phyloP scores from a whole-genome alignment of 1,140 invertebrate genomes.

The Drosophila truncata region DNA sequence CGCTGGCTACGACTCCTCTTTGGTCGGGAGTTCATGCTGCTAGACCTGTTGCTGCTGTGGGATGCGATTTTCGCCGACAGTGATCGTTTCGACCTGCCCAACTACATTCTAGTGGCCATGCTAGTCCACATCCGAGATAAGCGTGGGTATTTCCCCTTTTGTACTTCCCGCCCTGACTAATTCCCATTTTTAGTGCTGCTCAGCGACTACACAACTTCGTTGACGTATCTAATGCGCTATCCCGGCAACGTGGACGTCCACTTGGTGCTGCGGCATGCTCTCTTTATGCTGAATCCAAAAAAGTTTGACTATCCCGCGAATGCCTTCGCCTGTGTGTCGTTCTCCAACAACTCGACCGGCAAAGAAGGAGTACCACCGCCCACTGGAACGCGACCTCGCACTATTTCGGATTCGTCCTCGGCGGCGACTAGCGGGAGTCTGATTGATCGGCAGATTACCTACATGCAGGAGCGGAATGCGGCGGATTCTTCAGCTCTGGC shows the following conservation, averaged over 20 bases:
- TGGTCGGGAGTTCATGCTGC: slow-evolving; percentile 91
- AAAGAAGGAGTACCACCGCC: slow-evolving; percentile 8
- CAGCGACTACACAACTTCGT: slow-evolving; percentile 88
- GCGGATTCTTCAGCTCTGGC: slow-evolving; percentile 61
- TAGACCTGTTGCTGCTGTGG: slow-evolving; percentile 91
- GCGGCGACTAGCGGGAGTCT: slow-evolving; percentile 25
- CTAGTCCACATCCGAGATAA: slow-evolving; percentile 89
- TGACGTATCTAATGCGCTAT: slow-evolving; percentile 89
- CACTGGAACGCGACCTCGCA: slow-evolving; percentile 28
- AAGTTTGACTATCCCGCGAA: slow-evolving; percentile 79
- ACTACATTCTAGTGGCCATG: slow-evolving; percentile 92
- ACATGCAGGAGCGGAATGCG: slow-evolving; percentile 72
- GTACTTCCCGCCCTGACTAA: slow-evolving; percentile 3
- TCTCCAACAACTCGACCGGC: slow-evolving; percentile 25
- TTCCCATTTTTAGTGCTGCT: slow-evolving; percentile 87
- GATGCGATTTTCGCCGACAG: slow-evolving; percentile 92
- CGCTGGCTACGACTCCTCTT: slow-evolving; percentile 93
- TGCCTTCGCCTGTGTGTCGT: slow-evolving; percentile 73
- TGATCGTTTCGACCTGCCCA: slow-evolving; percentile 89
- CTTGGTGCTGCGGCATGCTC: slow-evolving; percentile 88
- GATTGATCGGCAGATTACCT: slow-evolving; percentile 69
- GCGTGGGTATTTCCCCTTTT: slow-evolving; percentile 86
- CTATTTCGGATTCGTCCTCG: slow-evolving; percentile 49
- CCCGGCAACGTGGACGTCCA: slow-evolving; percentile 88
- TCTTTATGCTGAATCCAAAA: slow-evolving; percentile 88